These are phyloP conservation scores for Podocnemis expansa DNA, from an alignment of 2,113 vertebrate species.

Conservation along the genomic window DNA sequence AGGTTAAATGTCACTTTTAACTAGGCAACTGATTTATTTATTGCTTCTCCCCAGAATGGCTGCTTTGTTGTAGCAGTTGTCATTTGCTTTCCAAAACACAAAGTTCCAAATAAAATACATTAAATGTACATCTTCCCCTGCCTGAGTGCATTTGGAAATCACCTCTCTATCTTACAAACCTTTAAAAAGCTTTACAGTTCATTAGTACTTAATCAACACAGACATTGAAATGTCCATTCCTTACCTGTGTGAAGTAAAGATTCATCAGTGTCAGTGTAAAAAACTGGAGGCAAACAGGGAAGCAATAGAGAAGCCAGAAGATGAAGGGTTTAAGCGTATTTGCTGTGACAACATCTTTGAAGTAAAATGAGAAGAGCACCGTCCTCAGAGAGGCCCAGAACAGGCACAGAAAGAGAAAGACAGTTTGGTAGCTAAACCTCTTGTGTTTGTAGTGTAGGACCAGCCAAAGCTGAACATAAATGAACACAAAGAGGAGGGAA, in stretches of 20 bases:
- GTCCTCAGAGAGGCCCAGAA: conserved; percentile 95
- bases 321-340: conserved; percentile 90
- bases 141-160: conserved; percentile 4
- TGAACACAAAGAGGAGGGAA: conserved; percentile 91
- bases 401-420: conserved; percentile 96
- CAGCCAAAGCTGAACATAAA: conserved; percentile 96
- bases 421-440: conserved; percentile 95
- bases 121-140: conserved; percentile 14
- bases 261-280: conserved; percentile 98
- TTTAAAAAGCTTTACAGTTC: conserved; percentile 13
- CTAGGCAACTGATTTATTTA: neutral
- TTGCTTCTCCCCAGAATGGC: neutral
- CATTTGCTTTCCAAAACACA: conserved; percentile 8
- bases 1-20: neutral
- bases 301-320: conserved; percentile 98
- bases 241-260: conserved; percentile 96
- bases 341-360: conserved; percentile 91
- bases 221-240: conserved; percentile 33
- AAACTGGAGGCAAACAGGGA: conserved; percentile 98
- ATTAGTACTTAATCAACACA: conserved; percentile 17
- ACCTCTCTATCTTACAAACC: neutral
- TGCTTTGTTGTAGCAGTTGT: neutral
- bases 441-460: conserved; percentile 95
- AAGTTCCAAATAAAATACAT: neutral
- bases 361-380: conserved; percentile 98